Percentiles rank a stretch among this genome's conserved stretches.
Evolutionary conservation across 2,797 vertebrate species (phyloP).

Genomic region (Strix occidentalis): DNA sequence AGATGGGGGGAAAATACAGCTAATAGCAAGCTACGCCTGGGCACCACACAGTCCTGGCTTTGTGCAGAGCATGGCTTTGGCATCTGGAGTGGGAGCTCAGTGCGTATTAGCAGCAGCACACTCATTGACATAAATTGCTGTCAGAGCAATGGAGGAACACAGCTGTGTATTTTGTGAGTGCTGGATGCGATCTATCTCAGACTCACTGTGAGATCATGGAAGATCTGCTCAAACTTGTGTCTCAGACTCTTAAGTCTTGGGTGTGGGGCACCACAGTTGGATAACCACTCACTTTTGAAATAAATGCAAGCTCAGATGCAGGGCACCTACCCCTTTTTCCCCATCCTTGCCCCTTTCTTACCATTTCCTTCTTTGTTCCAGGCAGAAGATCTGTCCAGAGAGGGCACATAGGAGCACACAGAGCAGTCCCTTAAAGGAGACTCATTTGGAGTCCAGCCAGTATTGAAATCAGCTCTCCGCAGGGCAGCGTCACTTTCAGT

Average conservation of each 20-base stretch:
- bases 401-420: background rate
- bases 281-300: background rate
- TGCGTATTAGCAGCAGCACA: background rate
- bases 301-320: background rate
- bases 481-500: background rate
- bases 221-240: background rate
- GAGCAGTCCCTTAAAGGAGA: background rate
- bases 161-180: background rate
- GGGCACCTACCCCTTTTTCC: background rate
- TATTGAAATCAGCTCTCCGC: background rate
- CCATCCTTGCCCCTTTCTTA: background rate
- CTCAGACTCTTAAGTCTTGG: background rate
- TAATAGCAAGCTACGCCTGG: background rate
- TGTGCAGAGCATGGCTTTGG: background rate
- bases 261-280: accelerated
- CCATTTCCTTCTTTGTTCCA: background rate
- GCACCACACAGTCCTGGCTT: background rate
- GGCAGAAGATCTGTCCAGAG: background rate
- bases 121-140: background rate
- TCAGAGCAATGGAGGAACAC: background rate
- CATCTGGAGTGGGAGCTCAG: background rate
- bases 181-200: background rate
- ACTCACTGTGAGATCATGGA: background rate
- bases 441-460: background rate
- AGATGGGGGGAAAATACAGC: background rate